These are phyloP conservation scores for Pantherophis guttatus DNA, from an alignment of 2,113 vertebrate genomes.

Conservation along the genomic window DNA sequence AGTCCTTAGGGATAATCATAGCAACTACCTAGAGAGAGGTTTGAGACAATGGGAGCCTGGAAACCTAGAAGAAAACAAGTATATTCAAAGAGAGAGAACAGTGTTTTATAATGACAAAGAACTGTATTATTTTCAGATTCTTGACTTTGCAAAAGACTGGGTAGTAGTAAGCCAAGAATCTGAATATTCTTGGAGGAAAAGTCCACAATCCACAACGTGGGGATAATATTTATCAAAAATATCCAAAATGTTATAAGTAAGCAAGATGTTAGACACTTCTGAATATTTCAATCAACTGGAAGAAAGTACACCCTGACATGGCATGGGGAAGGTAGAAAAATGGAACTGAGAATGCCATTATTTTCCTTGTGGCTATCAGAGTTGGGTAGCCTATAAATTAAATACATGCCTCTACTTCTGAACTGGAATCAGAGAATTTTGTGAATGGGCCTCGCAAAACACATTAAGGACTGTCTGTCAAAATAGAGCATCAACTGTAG, in stretches of 20 bases:
- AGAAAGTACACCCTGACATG: neutral
- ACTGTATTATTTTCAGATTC: conserved; percentile 4
- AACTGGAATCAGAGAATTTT: neutral
- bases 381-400: neutral
- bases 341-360: neutral
- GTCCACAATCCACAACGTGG: neutral
- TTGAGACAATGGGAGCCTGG: neutral
- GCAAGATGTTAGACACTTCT: neutral
- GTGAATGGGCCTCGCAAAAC: neutral
- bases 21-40: conserved; percentile 16
- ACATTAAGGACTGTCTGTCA: neutral
- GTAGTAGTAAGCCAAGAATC: neutral
- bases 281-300: neutral
- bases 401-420: neutral
- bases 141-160: neutral
- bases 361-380: neutral
- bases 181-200: neutral
- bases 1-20: conserved; percentile 33
- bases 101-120: neutral
- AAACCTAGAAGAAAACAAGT: conserved; percentile 39
- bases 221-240: neutral
- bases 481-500: neutral
- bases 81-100: neutral
- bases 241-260: neutral
- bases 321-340: neutral